Percentiles rank a stretch among this genome's conserved stretches.
Conservation (phyloP, 1,140 invertebrate species). For the honey bee (Apis mellifera) region Amel_HAv3.1 CM009945.2:7475501-7476000, state of each 20-base stretch:
- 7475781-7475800: background rate
- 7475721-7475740: background rate
- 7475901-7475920: too few species aligned
- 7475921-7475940: background rate
- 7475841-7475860: conserved; percentile 43
- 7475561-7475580: too few species aligned
- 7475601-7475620: too few species aligned
- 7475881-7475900: background rate
- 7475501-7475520: too few species aligned
- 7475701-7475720: background rate
- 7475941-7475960: background rate
- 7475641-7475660: background rate
- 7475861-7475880: conserved; percentile 10
- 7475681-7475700: background rate
- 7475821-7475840: background rate
- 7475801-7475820: background rate
- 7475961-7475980: background rate
- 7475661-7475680: background rate
- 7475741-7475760: background rate
- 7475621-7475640: too few species aligned
- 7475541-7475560: too few species aligned
- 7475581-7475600: too few species aligned
- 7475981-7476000: background rate
- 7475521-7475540: too few species aligned
- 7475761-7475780: too few species aligned